Conservation (phyloP, 2,888 invertebrate genomes). For the Synanthedon vespiformis region DNA sequence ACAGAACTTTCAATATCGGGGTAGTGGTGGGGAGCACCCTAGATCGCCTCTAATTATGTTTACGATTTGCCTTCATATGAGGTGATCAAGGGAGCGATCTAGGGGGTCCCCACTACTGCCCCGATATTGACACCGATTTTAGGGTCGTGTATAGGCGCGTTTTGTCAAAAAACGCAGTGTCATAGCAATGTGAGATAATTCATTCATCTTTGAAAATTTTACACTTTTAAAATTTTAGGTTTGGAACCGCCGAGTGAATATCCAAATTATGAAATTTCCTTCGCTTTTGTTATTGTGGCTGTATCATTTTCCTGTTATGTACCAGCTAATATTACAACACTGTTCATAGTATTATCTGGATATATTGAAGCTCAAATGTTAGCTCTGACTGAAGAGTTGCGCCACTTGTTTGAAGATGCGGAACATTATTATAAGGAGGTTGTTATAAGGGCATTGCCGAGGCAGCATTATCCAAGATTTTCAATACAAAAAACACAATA, state of each 20-base stretch:
- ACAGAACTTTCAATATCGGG: too few relatives aligned
- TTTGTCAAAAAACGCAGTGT: too few relatives aligned
- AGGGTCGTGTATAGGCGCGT: too few relatives aligned
- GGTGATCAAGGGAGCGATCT: too few relatives aligned
- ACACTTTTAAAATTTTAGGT: constrained; percentile 5
- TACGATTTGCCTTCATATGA: too few relatives aligned
- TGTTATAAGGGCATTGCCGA: constrained; percentile 7
- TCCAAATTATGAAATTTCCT: constrained; percentile 8
- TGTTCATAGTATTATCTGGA: constrained; percentile 11
- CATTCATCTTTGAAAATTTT: too few relatives aligned
- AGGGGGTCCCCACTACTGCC: too few relatives aligned
- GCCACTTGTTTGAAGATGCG: constrained; percentile 3
- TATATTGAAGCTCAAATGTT: constrained; percentile 12
- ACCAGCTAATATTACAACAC: constrained; percentile 18
- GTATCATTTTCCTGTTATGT: constrained; percentile 20
- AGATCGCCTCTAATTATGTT: too few relatives aligned
- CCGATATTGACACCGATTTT: too few relatives aligned
- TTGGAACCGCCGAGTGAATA: constrained; percentile 6
- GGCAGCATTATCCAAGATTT: constrained; percentile 6
- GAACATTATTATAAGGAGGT: neutral
- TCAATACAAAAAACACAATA: neutral
- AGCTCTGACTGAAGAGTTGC: constrained; percentile 10
- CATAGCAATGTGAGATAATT: too few relatives aligned
- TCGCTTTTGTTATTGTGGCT: constrained; percentile 8
- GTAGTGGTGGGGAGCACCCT: too few relatives aligned